These are phyloP conservation scores for Eupeodes luniger DNA, from an alignment of 2,888 invertebrate genomes.

Conservation along the genomic window DNA sequence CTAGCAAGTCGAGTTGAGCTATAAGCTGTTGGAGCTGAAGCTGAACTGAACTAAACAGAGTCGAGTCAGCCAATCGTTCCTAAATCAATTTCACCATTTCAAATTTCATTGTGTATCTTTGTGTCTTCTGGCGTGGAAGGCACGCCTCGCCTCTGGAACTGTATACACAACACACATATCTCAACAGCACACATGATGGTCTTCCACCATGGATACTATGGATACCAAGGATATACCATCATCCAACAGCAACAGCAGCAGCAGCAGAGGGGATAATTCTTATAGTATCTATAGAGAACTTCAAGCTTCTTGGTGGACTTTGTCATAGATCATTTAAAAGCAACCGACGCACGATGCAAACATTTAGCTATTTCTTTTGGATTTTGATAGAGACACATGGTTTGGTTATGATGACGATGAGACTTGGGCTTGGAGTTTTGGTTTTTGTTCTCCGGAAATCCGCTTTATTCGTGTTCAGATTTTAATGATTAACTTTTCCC, in stretches of 20 bases:
- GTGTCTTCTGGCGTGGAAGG: conserved; percentile 57
- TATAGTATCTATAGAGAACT: neutral
- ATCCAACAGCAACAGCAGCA: neutral
- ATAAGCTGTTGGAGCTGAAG: neutral
- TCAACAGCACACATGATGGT: neutral
- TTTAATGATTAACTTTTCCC: conserved; percentile 40
- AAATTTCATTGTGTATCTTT: conserved; percentile 51
- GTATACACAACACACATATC: conserved; percentile 48
- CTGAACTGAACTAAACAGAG: conserved; percentile 8
- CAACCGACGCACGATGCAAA: conserved; percentile 51
- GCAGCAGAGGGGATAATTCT: conserved; percentile 32
- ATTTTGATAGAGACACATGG: conserved; percentile 43
- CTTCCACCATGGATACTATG: neutral
- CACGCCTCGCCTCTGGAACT: conserved; percentile 15
- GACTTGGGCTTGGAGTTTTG: neutral
- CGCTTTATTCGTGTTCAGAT: conserved; percentile 33
- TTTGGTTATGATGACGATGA: conserved; percentile 13
- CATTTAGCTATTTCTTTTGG: conserved; percentile 25
- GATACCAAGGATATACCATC: conserved; percentile 1
- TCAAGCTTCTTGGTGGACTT: neutral
- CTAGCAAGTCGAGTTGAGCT: conserved; percentile 47
- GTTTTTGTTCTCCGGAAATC: conserved; percentile 24
- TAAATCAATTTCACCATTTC: conserved; percentile 72
- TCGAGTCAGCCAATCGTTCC: conserved; percentile 71
- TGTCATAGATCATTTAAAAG: conserved; percentile 58